Base-by-base conservation (phyloP, 2,113 vertebrate species). In the Neomonachus schauinslandi region DNA sequence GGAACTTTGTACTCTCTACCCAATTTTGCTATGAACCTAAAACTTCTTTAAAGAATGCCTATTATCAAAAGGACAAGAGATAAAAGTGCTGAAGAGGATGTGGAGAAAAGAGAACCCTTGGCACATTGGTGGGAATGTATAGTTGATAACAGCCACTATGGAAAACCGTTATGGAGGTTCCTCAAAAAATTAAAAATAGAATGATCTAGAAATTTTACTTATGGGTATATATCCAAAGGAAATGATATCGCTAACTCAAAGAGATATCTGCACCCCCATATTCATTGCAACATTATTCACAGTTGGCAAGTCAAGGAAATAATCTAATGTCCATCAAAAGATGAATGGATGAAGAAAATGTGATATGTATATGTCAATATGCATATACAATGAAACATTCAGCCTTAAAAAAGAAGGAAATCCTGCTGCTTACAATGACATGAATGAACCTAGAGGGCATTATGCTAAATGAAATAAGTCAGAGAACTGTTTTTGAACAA, bases 1-100 rank as follows among this genome's bases (percentile, higher is more conserved):
- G n/a, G 14, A 92, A 88, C 42, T 51, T 21, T 86, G 15, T 36
- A 82, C 4, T 74, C 81, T 74, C 10, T 42, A n/a, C 24, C 72
- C 42, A 81, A 26, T 61, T 95, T 86, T 92, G 55, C 46, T 92
- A 13, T 92, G 83, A 96, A 88, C 76, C 36, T 88, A 88, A 88
- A 65, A 33, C 67, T 92, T 49, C 28, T 96, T 90, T 79, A 36
- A 79, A 65, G 57, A 79, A 79, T 69, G 36, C 12, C n/a, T 46
- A 22, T 89, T 74, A 74, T 22, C 28, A 39, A 89, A 74, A 72
- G 69, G 85, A 13, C 67, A 88, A 31, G 49, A 80, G 77, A n/a
- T 53, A 72, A 39, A 31, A 85, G 15, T 46, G 16, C 22, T 67
- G 46, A 21, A 28, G 18, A 53, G 51, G 18, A 81, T 81, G 49